phyloP scores from a whole-genome alignment of 1,140 invertebrate genomes.

The Neotoxoptera formosana region DNA sequence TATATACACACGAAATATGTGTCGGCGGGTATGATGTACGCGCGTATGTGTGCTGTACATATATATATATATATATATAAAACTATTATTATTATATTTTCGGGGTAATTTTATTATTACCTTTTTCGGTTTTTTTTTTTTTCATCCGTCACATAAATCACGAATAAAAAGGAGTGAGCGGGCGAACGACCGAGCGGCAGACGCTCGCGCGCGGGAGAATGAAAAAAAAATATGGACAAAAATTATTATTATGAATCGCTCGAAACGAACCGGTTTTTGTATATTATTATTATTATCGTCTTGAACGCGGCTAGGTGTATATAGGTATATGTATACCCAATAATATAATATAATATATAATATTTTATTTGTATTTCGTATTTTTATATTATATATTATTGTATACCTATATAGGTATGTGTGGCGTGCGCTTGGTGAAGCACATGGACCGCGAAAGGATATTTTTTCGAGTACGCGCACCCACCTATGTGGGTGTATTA shows the following conservation, averaged over 20 bases:
- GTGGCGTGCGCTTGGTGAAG: not conserved
- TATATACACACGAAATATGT: not conserved
- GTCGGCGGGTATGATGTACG: not conserved
- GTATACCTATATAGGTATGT: too few species aligned
- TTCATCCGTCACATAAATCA: slow-evolving; percentile 57
- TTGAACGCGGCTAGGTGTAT: too few species aligned
- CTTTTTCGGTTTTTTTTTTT: slow-evolving; percentile 37
- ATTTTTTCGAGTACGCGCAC: not conserved
- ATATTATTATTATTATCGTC: not conserved
- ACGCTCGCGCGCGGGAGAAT: not conserved
- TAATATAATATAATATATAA: too few species aligned
- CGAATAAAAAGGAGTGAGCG: slow-evolving; percentile 13
- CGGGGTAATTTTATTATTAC: slow-evolving; percentile 55
- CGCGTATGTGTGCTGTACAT: not conserved
- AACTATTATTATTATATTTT: not conserved
- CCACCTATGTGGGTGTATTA: too few species aligned
- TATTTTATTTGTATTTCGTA: too few species aligned
- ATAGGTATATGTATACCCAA: too few species aligned
- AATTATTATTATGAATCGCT: slow-evolving; percentile 36
- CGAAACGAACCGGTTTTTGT: slow-evolving; percentile 45
- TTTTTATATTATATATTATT: too few species aligned
- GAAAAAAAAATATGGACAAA: slow-evolving; percentile 12
- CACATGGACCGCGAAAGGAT: not conserved
- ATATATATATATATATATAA: not conserved
- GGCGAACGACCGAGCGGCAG: not conserved